phyloP scores from a whole-genome alignment of 2,888 invertebrate species.

The Drosophila seclusa region DNA sequence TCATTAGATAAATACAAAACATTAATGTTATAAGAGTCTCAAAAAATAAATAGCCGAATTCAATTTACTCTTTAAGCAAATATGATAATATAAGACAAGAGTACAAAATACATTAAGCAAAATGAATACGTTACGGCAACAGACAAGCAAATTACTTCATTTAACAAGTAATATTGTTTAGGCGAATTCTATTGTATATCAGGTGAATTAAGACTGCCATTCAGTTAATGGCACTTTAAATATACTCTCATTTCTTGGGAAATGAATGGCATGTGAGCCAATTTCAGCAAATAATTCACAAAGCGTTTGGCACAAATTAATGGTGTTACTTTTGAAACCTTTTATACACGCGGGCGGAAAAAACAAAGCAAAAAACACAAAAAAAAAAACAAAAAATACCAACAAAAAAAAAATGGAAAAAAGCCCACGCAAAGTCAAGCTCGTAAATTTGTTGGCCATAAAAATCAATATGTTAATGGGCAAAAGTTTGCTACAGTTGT shows the following conservation, averaged over 20 bases:
- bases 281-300: slow-evolving; percentile 59
- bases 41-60: background rate
- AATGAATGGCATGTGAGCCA: slow-evolving; percentile 25
- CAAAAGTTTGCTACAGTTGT: slow-evolving; percentile 63
- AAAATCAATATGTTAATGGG: slow-evolving; percentile 79
- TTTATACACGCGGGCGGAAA: slow-evolving; percentile 57
- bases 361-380: slow-evolving; percentile 13
- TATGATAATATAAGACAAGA: background rate
- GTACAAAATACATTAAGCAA: background rate
- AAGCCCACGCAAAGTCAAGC: slow-evolving; percentile 54
- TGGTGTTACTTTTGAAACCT: slow-evolving; percentile 77
- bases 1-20: slow-evolving; percentile 22
- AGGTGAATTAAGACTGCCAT: background rate
- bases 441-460: slow-evolving; percentile 77
- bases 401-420: slow-evolving; percentile 8
- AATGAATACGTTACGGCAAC: background rate
- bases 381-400: slow-evolving; percentile 8
- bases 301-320: slow-evolving; percentile 68
- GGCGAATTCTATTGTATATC: background rate
- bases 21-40: background rate
- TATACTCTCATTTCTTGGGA: background rate
- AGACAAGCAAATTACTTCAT: background rate
- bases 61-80: background rate
- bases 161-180: background rate
- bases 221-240: background rate